A percentile compares a stretch with the other conserved stretches of the same genome.
phyloP scores from a whole-genome alignment of 2,888 invertebrate genomes.

The Phytoseiulus persimilis region DNA sequence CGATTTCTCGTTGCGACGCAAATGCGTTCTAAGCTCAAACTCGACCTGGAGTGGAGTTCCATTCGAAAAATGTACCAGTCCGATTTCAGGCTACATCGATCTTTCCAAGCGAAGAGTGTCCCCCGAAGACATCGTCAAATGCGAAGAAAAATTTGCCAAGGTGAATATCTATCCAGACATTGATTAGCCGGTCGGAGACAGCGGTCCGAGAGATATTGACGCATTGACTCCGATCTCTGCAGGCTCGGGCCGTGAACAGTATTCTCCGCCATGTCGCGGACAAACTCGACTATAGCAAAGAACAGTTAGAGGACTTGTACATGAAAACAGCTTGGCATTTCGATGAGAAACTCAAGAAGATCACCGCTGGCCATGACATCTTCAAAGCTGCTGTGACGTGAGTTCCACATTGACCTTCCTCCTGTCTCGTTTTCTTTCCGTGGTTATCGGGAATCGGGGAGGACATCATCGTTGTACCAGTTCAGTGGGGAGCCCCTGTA shows the following conservation, averaged over 20 bases:
- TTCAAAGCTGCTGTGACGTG: slow-evolving; percentile 96
- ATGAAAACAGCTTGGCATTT: slow-evolving; percentile 95
- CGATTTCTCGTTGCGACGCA: too few relatives aligned
- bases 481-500: too few relatives aligned
- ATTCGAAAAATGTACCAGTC: too few relatives aligned
- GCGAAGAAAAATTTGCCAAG: slow-evolving; percentile 95
- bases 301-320: slow-evolving; percentile 88
- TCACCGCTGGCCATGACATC: slow-evolving; percentile 91
- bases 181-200: background rate
- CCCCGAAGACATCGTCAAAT: slow-evolving; percentile 93
- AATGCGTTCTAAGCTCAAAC: too few relatives aligned
- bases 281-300: slow-evolving; percentile 77
- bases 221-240: slow-evolving; percentile 18
- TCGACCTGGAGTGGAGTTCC: too few relatives aligned
- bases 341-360: slow-evolving; percentile 90
- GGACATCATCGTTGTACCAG: too few relatives aligned
- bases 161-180: slow-evolving; percentile 58
- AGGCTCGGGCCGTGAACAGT: slow-evolving; percentile 61
- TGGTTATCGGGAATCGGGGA: too few relatives aligned
- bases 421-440: background rate
- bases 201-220: background rate
- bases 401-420: slow-evolving; percentile 51
- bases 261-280: slow-evolving; percentile 95
- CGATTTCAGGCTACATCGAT: slow-evolving; percentile 80
- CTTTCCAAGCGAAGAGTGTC: slow-evolving; percentile 96